Base-by-base conservation (phyloP, 2,888 invertebrate species). In the Microctonus brassicae region DNA sequence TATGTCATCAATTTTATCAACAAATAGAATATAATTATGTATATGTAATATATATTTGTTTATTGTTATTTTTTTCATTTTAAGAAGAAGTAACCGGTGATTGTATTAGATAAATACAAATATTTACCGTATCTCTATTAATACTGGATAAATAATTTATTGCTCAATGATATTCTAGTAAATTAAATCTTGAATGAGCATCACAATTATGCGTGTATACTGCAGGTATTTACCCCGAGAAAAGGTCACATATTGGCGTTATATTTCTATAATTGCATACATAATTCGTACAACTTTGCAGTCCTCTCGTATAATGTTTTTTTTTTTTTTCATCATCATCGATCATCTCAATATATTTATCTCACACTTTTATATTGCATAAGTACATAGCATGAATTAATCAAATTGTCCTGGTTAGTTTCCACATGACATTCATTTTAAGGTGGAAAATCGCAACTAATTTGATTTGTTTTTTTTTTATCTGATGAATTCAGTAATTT, bases 351-450 rank as follows among this genome's bases (percentile, higher is more conserved):
- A 26, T 63, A 29, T 29, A 17, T 63, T 13, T 29, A 53, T 34
- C 29, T 52, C 24, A 24, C 39, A 62, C 62, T 13, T 26, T 22
- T 22, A 24, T 22, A 20, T 39, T 39, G 9, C 39, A 13, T 3
- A 42, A n/a, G n/a, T 22, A 34, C 4, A 34, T 26, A 29, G 26
- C 24, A 20, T 53, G 34, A 53, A 61, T 69, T 69, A 69, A 69
- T 69, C 62, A 61, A 69, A 69, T 69, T 34, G 69, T 69, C 69
- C 69, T 53, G 53, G 20, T 10, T 29, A 33, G 36, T 62, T 62
- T 69, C 36, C 61, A 52, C 69, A n/a, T 69, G 69, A 53, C 61
- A 69, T 69, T 69, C 52, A 69, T 62, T 64, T 64, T 64, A 0
- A 64, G 29, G 47, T 53, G 53, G 52, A 24, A 64, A 64, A 53